Evolutionary conservation across 2,888 invertebrate genomes (phyloP).

Genomic region (Cheilosia impressa): DNA sequence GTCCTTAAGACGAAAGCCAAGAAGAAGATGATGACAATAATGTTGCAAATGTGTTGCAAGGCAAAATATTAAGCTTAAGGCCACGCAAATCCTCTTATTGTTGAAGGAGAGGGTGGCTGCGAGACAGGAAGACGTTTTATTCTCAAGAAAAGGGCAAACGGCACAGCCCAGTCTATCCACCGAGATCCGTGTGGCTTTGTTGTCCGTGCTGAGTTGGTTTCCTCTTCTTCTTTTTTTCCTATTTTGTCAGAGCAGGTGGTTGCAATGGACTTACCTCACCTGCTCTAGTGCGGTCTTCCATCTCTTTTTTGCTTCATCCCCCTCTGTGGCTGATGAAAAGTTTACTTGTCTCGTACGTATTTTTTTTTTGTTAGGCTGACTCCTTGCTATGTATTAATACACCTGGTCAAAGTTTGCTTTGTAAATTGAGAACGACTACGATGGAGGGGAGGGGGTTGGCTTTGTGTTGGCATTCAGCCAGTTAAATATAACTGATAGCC

Average conservation of each 20-base stretch:
- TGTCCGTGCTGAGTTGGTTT: slow-evolving; percentile 8
- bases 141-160: slow-evolving; percentile 18
- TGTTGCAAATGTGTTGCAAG: slow-evolving; percentile 73
- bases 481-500: slow-evolving; percentile 68
- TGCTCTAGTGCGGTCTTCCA: slow-evolving; percentile 32
- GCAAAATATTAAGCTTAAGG: slow-evolving; percentile 72
- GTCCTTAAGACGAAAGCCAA: slow-evolving; percentile 40
- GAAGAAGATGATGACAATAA: slow-evolving; percentile 66
- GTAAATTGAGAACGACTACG: slow-evolving; percentile 70
- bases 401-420: slow-evolving; percentile 71
- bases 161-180: slow-evolving; percentile 20
- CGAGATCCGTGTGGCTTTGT: slow-evolving; percentile 39
- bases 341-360: slow-evolving; percentile 57
- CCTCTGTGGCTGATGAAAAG: slow-evolving; percentile 61
- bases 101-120: slow-evolving; percentile 1
- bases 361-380: neutral
- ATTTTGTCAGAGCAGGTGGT: slow-evolving; percentile 35
- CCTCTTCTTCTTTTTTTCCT: slow-evolving; percentile 1
- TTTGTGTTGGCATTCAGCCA: slow-evolving; percentile 68
- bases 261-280: slow-evolving; percentile 59
- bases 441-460: neutral
- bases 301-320: neutral
- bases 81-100: slow-evolving; percentile 61
- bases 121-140: slow-evolving; percentile 39
- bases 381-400: slow-evolving; percentile 50